A percentile compares a stretch with the other conserved stretches of the same genome.
These are phyloP conservation scores for Aethina tumida DNA, from an alignment of 1,140 invertebrate genomes.

Conservation along the genomic window DNA sequence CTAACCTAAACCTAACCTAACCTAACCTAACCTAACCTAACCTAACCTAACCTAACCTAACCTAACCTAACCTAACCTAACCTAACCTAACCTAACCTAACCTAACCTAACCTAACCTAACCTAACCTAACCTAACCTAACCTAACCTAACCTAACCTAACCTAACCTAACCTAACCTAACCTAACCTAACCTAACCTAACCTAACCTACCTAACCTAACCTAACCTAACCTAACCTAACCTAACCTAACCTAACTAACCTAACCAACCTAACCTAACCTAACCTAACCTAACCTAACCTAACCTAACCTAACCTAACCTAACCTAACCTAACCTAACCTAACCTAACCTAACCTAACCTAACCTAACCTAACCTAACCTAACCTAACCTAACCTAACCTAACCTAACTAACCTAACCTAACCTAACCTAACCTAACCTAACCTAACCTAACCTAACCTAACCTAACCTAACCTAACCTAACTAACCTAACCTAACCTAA, in stretches of 20 bases:
- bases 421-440: conserved; percentile 8
- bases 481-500: conserved; percentile 9
- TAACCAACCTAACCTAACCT: conserved; percentile 6
- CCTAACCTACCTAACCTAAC: conserved; percentile 4
- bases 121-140: conserved; percentile 7
- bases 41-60: conserved; percentile 7
- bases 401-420: conserved; percentile 6
- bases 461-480: conserved; percentile 7
- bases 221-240: conserved; percentile 7
- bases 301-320: conserved; percentile 8
- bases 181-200: conserved; percentile 5
- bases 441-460: conserved; percentile 5
- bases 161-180: conserved; percentile 4
- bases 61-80: conserved; percentile 6
- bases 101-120: neutral
- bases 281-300: conserved; percentile 7
- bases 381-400: conserved; percentile 9
- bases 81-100: conserved; percentile 3
- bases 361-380: conserved; percentile 8
- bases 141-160: conserved; percentile 1
- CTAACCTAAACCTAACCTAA: conserved; percentile 7
- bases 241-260: conserved; percentile 7
- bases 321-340: conserved; percentile 9
- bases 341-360: conserved; percentile 7
- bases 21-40: conserved; percentile 7